Evolutionary conservation across 2,113 vertebrate genomes (phyloP).

Genomic region (Daboia siamensis): DNA sequence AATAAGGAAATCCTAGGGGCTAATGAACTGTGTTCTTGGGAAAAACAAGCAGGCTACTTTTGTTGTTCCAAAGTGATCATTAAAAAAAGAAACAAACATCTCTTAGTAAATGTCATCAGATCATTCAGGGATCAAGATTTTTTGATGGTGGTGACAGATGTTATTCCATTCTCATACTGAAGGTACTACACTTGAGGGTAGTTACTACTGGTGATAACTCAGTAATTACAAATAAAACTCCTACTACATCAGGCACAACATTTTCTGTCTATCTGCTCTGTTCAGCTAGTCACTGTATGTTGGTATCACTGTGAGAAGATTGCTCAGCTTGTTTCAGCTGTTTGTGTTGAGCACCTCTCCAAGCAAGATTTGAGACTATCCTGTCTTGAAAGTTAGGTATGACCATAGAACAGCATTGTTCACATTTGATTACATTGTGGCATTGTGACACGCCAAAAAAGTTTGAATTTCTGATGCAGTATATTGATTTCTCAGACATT

Average conservation of each 20-base stretch:
- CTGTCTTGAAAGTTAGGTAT: background rate
- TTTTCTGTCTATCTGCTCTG: background rate
- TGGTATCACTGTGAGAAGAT: background rate
- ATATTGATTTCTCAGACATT: background rate
- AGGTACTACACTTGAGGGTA: background rate
- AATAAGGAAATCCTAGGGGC: slow-evolving; percentile 55
- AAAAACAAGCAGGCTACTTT: slow-evolving; percentile 28
- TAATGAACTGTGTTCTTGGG: slow-evolving; percentile 61
- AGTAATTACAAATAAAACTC: background rate
- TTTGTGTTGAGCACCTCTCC: background rate
- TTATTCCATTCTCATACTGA: too few relatives aligned
- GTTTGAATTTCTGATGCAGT: background rate
- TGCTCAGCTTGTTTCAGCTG: background rate
- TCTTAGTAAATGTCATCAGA: background rate
- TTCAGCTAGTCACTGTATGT: background rate
- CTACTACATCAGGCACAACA: background rate
- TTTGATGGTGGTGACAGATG: too few relatives aligned
- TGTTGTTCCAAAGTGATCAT: background rate
- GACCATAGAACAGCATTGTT: background rate
- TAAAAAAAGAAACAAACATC: background rate
- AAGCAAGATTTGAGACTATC: background rate
- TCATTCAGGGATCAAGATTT: background rate
- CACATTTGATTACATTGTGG: background rate
- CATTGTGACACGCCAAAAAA: background rate
- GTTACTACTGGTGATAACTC: background rate